Base-by-base conservation (phyloP, 2,797 vertebrate species). In the Poecilia wingei region DNA sequence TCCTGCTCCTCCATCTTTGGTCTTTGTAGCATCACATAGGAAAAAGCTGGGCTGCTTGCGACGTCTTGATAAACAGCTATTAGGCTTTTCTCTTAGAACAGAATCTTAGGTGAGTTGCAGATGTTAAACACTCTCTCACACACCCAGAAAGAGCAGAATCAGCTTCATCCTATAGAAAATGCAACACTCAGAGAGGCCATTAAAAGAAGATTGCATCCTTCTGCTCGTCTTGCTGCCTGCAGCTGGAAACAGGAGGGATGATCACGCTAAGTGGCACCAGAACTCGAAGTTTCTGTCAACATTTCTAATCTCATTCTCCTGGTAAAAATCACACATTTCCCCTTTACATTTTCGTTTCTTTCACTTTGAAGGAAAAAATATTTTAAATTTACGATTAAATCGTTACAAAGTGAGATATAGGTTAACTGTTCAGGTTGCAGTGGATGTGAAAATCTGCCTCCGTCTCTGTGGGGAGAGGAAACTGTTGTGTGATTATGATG, bases 401-500 rank as follows among this genome's bases (percentile, higher is more conserved):
- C 12, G 22, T 2, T 2, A 43, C 25, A 25, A 43, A 43, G 6
- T 43, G 39, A 43, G 9, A 68, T 22, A 7, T 5, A 68, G 36
- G 43, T 46, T 28, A 45, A 70, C 13, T 41, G 68, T 51, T 68
- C n/a, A 25, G 36, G 31, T 41, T 6, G 4, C n/a, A 13, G 76
- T 28, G 41, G 49, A 82, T 81, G 75, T 69, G 51, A 87, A 86
- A 87, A 85, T 83, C 83, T 64, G 41, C 78, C 73, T 84, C 82
- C 53, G 25, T 77, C 79, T 86, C 86, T 83, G 76, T 47, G 6
- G 31, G 84, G 85, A 83, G 80, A 76, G 81, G 76, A 84, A 83
- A 80, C 83, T 83, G 90, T 83, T 88, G 90, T 86, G 91, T 92
- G 94, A 96, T 95, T 94, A 93, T 95, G 94, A 96, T 95, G 91